These are phyloP conservation scores for Bathybates hornii DNA, from an alignment of 2,113 vertebrate genomes.

Conservation along the genomic window DNA sequence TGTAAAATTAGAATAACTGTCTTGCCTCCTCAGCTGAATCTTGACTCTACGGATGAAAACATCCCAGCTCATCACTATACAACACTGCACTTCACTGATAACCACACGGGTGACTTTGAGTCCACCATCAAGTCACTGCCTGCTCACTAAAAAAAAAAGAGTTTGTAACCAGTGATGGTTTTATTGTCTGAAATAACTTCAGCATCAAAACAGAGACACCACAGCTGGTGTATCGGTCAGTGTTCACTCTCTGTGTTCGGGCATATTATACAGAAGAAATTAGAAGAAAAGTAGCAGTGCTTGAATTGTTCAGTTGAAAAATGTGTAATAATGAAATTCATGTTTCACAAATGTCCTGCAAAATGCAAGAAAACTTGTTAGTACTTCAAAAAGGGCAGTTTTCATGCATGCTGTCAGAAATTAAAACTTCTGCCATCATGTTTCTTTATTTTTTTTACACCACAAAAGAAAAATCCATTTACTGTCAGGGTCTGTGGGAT, in stretches of 20 bases:
- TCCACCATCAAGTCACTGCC: not conserved
- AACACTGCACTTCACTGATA: not conserved
- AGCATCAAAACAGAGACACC: not conserved
- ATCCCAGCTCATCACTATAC: not conserved
- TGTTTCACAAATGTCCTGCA: fast-evolving
- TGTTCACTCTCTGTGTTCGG: not conserved
- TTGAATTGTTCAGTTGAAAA: not conserved
- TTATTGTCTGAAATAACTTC: fast-evolving
- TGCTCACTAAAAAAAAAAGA: not conserved
- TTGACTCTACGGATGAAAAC: not conserved
- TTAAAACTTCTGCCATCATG: fast-evolving
- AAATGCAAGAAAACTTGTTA: not conserved
- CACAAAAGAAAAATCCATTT: not conserved
- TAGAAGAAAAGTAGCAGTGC: not conserved
- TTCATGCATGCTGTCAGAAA: not conserved
- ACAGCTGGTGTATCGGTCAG: not conserved
- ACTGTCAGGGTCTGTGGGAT: not conserved
- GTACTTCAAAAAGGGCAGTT: fast-evolving
- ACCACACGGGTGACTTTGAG: fast-evolving
- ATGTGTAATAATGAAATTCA: not conserved
- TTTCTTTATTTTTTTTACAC: fast-evolving
- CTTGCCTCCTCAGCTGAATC: fast-evolving
- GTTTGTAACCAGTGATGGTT: not conserved
- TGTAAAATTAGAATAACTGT: not conserved
- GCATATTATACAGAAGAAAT: not conserved